Conservation (phyloP, 2,797 vertebrate species). For the Telmatherina bonti region DNA sequence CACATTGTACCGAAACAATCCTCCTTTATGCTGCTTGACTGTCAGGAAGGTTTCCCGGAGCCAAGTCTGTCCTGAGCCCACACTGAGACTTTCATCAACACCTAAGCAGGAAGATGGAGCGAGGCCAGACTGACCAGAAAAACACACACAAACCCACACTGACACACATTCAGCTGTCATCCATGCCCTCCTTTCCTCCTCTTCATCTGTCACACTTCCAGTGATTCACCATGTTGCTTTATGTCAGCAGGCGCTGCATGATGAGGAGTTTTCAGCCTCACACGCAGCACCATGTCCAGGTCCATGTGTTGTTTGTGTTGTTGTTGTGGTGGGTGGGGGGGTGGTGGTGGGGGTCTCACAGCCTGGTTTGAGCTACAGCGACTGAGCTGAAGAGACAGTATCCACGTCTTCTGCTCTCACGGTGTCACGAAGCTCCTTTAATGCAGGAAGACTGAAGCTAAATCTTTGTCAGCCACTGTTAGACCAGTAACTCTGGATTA, state of each 20-base stretch:
- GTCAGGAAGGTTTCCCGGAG: neutral
- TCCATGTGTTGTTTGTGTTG: constrained; percentile 1
- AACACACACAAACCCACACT: neutral
- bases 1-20: too few species aligned
- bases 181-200: constrained; percentile 11
- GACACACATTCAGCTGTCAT: constrained; percentile 18
- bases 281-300: neutral
- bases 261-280: neutral
- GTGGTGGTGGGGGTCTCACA: neutral
- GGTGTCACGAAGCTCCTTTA: neutral
- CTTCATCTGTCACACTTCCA: constrained; percentile 9
- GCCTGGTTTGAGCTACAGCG: neutral
- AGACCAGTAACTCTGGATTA: too few species aligned
- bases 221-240: constrained; percentile 14
- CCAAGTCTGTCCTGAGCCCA: constrained; percentile 43
- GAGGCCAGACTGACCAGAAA: constrained; percentile 25
- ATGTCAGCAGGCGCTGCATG: neutral
- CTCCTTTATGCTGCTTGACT: too few species aligned
- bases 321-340: neutral
- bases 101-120: constrained; percentile 56
- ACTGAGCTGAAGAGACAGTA: constrained; percentile 1
- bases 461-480: too few species aligned
- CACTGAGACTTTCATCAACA: constrained; percentile 60
- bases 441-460: too few species aligned
- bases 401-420: neutral